Percentiles rank a stretch among this genome's conserved stretches.
Evolutionary conservation across 2,797 vertebrate species (phyloP).

Genomic region (Calcarius lapponicus): DNA sequence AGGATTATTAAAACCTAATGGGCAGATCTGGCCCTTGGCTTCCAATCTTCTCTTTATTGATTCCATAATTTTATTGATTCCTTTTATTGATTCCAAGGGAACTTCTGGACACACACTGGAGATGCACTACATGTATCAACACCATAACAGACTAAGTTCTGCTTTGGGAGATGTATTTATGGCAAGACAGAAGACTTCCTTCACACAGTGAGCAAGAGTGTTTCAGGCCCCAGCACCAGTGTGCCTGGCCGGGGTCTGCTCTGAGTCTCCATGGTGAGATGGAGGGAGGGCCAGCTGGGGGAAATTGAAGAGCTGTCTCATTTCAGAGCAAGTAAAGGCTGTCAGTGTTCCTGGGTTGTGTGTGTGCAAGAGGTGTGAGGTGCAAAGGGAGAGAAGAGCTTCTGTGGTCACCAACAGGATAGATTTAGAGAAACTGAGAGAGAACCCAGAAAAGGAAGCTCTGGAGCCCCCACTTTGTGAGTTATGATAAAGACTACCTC

Average conservation of each 20-base stretch:
- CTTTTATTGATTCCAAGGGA: neutral
- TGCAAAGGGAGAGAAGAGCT: neutral
- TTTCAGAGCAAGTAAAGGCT: neutral
- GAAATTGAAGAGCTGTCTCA: neutral
- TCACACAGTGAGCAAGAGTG: neutral
- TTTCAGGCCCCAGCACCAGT: neutral
- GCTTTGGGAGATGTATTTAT: neutral
- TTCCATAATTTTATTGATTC: neutral
- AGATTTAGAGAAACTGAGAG: neutral
- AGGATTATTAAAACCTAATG: neutral
- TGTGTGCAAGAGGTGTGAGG: neutral
- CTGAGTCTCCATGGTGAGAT: neutral
- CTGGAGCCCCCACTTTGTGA: neutral
- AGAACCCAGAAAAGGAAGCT: neutral
- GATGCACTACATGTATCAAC: too few relatives aligned
- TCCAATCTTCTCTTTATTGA: neutral
- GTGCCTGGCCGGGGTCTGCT: neutral
- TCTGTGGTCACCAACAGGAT: neutral
- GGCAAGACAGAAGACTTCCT: neutral
- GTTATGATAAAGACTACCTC: neutral
- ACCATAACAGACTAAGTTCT: neutral
- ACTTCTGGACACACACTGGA: neutral
- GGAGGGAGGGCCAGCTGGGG: neutral
- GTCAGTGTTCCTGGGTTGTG: neutral
- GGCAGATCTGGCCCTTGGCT: neutral